Evolutionary conservation across 2,888 invertebrate species (phyloP), one percentile per base, ranked within the genome.

Genomic region (Andrena bicolor): DNA sequence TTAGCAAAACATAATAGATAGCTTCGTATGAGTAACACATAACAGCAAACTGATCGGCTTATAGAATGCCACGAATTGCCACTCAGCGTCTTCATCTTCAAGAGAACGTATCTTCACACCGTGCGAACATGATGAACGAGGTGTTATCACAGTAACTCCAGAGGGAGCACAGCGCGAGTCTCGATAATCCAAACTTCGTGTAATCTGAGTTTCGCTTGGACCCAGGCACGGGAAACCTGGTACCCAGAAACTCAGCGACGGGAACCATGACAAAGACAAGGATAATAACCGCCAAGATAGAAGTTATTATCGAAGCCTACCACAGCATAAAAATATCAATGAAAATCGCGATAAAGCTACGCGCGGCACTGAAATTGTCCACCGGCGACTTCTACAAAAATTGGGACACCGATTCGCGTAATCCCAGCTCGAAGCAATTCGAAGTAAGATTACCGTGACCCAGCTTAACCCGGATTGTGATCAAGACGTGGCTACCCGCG

Each of bases 391-490:
- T 41, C 41, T 41, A 5, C 4, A 41, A 41, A 41, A 41, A 16
- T 41, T 41, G 41, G 26, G n/a, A 60, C 7, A 30, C 60, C 7
- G 6, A 7, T n/a, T 30, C 30, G 2, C 7, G n/a, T 58, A 60
- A 30, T 49, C 23, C 26, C n/a, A 8, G 49, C 49, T n/a, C 10
- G 10, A 16, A 20, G 26, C 51, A 66, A 30, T 51, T 28, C n/a
- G 6, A 26, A n/a, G 2, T 10, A 13, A 35, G 20, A 8, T 35
- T 61, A 20, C 60, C 8, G 6, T 1, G 8, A 61, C 16, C 60
- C 32, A 30, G 60, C 56, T 58, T 58, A 58, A 69, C 26, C 26
- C 28, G n/a, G 58, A 20, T 70, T 28, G 41, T 28, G 20, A n/a
- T 30, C 16, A 32, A 61, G 26, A 30, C 10, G 3, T 56, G 30